Evolutionary conservation across 2,113 vertebrate species (phyloP).

Genomic region (Dipodomys merriami): DNA sequence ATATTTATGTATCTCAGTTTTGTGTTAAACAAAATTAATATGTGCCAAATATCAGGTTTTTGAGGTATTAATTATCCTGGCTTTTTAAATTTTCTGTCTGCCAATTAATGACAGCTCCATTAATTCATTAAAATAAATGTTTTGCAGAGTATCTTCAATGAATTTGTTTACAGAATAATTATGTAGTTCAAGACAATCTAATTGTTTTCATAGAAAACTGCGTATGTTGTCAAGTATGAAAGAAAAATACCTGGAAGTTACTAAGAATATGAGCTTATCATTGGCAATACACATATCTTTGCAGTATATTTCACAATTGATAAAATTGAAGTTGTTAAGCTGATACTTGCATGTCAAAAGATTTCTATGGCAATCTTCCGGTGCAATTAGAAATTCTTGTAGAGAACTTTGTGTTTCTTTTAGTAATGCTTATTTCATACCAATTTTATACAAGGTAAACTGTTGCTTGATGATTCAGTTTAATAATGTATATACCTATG

Average conservation of each 20-base stretch:
- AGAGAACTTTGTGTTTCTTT: background rate
- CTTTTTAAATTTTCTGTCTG: background rate
- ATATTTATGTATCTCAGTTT: background rate
- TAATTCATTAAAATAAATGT: background rate
- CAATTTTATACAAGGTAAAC: background rate
- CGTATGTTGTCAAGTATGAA: background rate
- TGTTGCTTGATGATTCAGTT: too few relatives aligned
- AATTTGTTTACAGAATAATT: background rate
- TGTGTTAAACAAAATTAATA: background rate
- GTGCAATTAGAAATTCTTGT: background rate
- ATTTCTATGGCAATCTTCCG: background rate
- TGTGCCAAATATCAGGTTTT: background rate
- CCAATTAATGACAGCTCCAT: background rate
- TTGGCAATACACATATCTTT: background rate
- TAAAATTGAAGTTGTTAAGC: constrained; percentile 28
- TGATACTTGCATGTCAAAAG: background rate
- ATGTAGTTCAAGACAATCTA: background rate
- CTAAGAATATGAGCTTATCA: background rate
- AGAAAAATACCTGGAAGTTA: background rate
- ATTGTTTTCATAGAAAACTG: background rate
- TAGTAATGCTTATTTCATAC: background rate
- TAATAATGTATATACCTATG: background rate
- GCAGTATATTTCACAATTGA: background rate
- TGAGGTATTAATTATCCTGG: background rate
- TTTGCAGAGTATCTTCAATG: background rate